Evolutionary conservation across 2,113 vertebrate species (phyloP), one percentile per base, ranked within the genome.

Genomic region (Thunnus thynnus): DNA sequence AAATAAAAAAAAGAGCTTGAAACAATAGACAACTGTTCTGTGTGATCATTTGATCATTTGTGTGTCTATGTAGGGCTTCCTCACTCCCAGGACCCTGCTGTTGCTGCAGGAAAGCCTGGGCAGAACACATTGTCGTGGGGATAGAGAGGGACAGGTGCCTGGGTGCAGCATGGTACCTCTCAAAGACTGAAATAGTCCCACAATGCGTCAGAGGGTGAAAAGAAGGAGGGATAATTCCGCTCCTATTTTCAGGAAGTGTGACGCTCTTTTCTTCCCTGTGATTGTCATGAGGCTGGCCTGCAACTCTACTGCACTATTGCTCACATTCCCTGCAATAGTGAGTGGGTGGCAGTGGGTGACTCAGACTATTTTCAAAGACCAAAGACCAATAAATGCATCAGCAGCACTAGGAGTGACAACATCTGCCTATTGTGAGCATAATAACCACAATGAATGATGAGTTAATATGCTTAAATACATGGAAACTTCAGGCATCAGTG

Each of bases 201-300:
- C 90, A 92, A 84, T 91, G 93, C 93, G 89, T 93, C 93, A 91
- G 88, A 76, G 87, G 88, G 84, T 73, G 78, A 88, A 92, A 90
- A 89, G 88, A 77, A 90, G 86, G 78, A 71, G 76, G 76, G 85
- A 87, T 91, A 70, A 91, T 88, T 88, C 86, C 87, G 62, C 56
- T 88, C 81, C 92, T 88, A 90, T 92, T 93, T 93, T 71, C 80
- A 90, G 76, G 54, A 68, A 55, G 66, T 13, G 76, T 78, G 84
- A 86, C 47, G 17, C 80, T 76, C 64, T 55, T 64, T 73, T 82
- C 54, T 66, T 83, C 62, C 55, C 82, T 80, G 76, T 58, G 81
- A 90, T 79, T 88, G 85, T 85, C 86, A 83, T 67, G 82, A 79
- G 75, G 56, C 78, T 9, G 54, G 60, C 30, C 52, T 66, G 69